Evolutionary conservation across 2,888 invertebrate genomes (phyloP), one percentile per base, ranked within the genome.

Genomic region (Entomobrya multifasciata): DNA sequence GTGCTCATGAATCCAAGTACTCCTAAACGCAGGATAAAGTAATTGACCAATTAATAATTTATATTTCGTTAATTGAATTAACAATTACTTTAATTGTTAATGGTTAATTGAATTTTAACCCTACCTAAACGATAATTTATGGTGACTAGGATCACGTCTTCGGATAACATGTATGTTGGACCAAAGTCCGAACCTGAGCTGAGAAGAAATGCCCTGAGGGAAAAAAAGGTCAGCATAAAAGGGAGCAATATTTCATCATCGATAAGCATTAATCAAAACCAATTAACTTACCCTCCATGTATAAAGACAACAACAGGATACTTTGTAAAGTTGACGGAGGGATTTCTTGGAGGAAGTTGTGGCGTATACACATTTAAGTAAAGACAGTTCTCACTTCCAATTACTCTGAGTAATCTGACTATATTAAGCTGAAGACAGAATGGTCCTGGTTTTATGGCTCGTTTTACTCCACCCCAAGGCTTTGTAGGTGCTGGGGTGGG

Each of bases 371-470:
- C 17, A 36, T 72, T 72, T 0, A 27, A 0, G 27, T 36, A 72
- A 0, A 49, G 72, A 72, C 72, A 72, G 0, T 27, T 25, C 30
- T 87, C 87, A 13, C 67, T 70, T 15, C 87, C 87, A 1, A 41
- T 6, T n/a, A 83, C 83, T 47, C 82, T 13, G 15, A 87, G 11
- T 0, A 80, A 22, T 70, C 79, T 87, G 3, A 78, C 78, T 15
- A 77, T 17, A 44, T 78, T 88, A 20, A 89, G 44, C 52, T 90
- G 90, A 11, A 90, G 62, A 74, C 90, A 90, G 25, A 80, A 82
- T 0, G 88, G 65, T 1, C 90, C 87, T 0, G 84, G 79, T 25
- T 67, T 81, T 27, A 70, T 81, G 3, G 87, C 87, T 17, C 67
- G 22, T 55, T 70, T 30, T 0, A 87, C 60, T 1, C 88, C 89